Percentiles rank a stretch among this genome's conserved stretches.
Evolutionary conservation across 2,797 vertebrate species (phyloP).

Genomic region (Crenichthys baileyi): DNA sequence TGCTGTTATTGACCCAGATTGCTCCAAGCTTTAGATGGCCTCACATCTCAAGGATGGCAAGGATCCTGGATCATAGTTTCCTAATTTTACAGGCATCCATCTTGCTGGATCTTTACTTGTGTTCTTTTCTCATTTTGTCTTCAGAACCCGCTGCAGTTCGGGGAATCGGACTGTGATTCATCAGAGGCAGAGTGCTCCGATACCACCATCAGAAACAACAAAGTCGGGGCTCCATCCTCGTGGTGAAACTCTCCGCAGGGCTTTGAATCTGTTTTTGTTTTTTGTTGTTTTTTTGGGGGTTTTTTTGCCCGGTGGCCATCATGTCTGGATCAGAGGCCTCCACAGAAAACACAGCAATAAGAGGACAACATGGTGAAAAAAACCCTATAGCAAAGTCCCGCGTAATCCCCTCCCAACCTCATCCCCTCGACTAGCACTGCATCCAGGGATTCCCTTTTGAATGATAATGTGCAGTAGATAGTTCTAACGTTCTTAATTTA

Average conservation of each 20-base stretch:
- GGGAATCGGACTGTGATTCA: slow-evolving; percentile 93
- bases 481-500: slow-evolving; percentile 93
- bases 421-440: slow-evolving; percentile 69
- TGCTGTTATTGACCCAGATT: too few relatives aligned
- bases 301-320: slow-evolving; percentile 73
- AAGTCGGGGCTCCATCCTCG: slow-evolving; percentile 90
- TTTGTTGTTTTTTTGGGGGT: neutral
- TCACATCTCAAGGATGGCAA: too few relatives aligned
- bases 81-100: neutral
- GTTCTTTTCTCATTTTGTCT: neutral
- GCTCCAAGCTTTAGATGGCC: too few relatives aligned
- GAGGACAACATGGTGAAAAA: slow-evolving; percentile 75
- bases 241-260: slow-evolving; percentile 84
- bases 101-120: slow-evolving; percentile 3
- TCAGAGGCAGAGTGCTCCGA: slow-evolving; percentile 98
- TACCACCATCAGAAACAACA: slow-evolving; percentile 95
- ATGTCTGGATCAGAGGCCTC: slow-evolving; percentile 60
- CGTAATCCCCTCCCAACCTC: slow-evolving; percentile 31
- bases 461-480: slow-evolving; percentile 93
- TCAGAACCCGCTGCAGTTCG: slow-evolving; percentile 93
- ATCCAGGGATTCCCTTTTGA: slow-evolving; percentile 93
- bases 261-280: slow-evolving; percentile 36
- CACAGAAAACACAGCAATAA: slow-evolving; percentile 93
- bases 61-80: neutral
- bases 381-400: slow-evolving; percentile 54